phyloP scores from a whole-genome alignment of 2,113 vertebrate genomes.

The Eira barbara region DNA sequence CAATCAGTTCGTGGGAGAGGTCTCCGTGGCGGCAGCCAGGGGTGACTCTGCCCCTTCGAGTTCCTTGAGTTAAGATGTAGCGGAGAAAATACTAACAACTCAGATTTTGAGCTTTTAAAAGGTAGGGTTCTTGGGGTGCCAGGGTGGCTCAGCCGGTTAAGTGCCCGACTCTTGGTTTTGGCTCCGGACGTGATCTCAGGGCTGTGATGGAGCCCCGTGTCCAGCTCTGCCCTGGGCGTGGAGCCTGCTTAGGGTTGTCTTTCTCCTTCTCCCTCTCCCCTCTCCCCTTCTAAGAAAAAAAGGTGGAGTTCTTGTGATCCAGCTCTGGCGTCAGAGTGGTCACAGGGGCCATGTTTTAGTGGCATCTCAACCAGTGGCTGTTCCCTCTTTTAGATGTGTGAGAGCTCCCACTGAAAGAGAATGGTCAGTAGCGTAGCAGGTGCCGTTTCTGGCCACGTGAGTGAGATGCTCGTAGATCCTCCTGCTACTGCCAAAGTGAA shows the following conservation, averaged over 20 bases:
- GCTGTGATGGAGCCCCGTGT: neutral
- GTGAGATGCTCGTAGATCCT: neutral
- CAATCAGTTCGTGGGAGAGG: neutral
- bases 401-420: too few species aligned
- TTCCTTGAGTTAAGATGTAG: neutral
- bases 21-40: neutral
- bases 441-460: neutral
- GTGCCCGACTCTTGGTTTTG: neutral
- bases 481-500: neutral
- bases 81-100: neutral
- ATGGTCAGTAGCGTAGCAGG: accelerated
- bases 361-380: neutral
- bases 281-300: neutral
- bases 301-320: neutral
- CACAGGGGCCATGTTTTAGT: neutral
- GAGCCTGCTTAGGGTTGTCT: neutral
- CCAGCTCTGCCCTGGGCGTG: neutral
- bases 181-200: neutral
- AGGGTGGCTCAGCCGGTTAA: neutral
- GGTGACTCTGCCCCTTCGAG: neutral
- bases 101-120: neutral
- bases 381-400: accelerated
- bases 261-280: neutral
- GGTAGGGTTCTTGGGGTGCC: neutral
- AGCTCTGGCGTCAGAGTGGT: neutral